Percentiles rank a stretch among this genome's conserved stretches.
phyloP scores from a whole-genome alignment of 2,797 vertebrate species.

The Scarus forsteni region DNA sequence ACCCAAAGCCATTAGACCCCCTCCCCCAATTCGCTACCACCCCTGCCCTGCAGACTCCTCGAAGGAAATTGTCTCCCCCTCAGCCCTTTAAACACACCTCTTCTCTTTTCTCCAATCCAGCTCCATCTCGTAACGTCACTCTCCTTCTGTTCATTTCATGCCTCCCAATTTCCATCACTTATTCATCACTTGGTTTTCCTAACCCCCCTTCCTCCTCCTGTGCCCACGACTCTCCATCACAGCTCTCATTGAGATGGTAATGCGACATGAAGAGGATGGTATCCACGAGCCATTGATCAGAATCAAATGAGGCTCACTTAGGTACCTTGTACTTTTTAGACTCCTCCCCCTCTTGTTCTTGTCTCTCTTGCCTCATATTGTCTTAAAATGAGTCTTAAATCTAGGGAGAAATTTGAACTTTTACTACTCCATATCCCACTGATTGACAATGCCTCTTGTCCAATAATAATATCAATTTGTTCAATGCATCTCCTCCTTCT shows the following conservation, averaged over 20 bases:
- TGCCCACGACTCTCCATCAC: constrained; percentile 35
- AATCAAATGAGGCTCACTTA: constrained; percentile 59
- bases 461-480: too few relatives aligned
- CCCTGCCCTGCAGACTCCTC: constrained; percentile 37
- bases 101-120: constrained; percentile 31
- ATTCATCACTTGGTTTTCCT: constrained; percentile 51
- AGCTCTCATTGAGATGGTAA: constrained; percentile 76
- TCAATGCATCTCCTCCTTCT: too few relatives aligned
- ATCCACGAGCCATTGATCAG: constrained; percentile 66
- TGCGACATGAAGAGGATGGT: constrained; percentile 73
- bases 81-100: neutral
- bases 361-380: neutral
- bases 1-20: constrained; percentile 49
- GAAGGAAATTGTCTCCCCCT: constrained; percentile 45
- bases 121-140: constrained; percentile 29
- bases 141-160: constrained; percentile 56
- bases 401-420: neutral
- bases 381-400: constrained; percentile 16
- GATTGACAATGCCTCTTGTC: too few relatives aligned
- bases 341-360: neutral
- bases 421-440: neutral
- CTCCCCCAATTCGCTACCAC: constrained; percentile 2
- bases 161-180: constrained; percentile 61
- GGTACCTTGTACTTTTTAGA: constrained; percentile 1
- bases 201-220: neutral